Conservation (phyloP, 2,888 invertebrate genomes). For the Agriopis marginaria region DNA sequence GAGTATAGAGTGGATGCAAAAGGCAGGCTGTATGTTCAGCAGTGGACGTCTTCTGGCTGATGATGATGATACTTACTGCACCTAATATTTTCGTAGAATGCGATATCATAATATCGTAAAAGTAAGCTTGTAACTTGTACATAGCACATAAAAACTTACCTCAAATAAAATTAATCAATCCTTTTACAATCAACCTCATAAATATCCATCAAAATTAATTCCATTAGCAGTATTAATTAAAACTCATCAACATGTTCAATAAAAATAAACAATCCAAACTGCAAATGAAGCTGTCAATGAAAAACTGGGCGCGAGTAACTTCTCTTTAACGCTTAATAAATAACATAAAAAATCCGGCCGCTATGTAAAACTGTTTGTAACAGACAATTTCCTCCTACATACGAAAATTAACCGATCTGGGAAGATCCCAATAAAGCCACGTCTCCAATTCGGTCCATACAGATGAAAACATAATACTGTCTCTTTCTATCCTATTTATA, state of each 20-base stretch:
- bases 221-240: constrained; percentile 27
- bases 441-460: constrained; percentile 76
- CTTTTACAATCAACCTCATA: constrained; percentile 8
- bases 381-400: constrained; percentile 78
- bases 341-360: constrained; percentile 67
- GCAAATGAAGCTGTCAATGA: constrained; percentile 49
- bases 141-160: background rate
- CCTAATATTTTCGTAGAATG: background rate
- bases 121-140: background rate
- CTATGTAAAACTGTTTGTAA: constrained; percentile 69
- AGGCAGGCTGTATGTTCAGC: too few relatives aligned
- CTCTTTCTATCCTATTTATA: constrained; percentile 56
- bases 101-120: background rate
- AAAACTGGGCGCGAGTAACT: constrained; percentile 35
- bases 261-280: constrained; percentile 32
- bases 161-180: background rate
- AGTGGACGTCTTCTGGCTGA: too few relatives aligned
- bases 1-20: too few relatives aligned
- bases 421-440: constrained; percentile 80
- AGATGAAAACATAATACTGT: constrained; percentile 72
- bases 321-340: constrained; percentile 61
- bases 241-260: constrained; percentile 34
- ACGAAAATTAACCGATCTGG: constrained; percentile 80
- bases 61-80: too few relatives aligned
- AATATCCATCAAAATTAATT: constrained; percentile 24